Conservation (phyloP, 2,797 vertebrate species). For the Characodon lateralis region DNA sequence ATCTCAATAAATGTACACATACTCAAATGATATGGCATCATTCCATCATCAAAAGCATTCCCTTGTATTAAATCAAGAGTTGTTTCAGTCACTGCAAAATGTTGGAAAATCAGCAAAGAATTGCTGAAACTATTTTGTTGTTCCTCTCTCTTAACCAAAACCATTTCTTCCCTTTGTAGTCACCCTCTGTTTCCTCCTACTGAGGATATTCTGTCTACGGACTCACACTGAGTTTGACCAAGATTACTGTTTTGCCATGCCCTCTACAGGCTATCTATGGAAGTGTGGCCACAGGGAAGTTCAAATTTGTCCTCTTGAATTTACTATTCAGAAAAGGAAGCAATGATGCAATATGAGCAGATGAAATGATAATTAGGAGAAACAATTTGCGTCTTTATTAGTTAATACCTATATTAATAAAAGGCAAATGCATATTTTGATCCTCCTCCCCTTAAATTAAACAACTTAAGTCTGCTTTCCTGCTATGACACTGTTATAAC, state of each 20-base stretch:
- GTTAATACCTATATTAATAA: background rate
- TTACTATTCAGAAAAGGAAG: slow-evolving; percentile 18
- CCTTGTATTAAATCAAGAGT: slow-evolving; percentile 32
- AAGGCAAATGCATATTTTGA: background rate
- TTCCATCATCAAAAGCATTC: slow-evolving; percentile 11
- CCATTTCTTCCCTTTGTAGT: slow-evolving; percentile 63
- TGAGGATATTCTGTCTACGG: slow-evolving; percentile 65
- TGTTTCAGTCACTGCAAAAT: slow-evolving; percentile 18
- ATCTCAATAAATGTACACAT: slow-evolving; percentile 40
- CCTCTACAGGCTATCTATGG: slow-evolving; percentile 85
- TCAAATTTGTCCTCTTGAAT: slow-evolving; percentile 30
- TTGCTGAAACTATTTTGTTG: slow-evolving; percentile 47
- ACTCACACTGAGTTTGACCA: slow-evolving; percentile 56
- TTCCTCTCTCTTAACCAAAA: slow-evolving; percentile 59
- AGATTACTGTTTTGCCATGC: slow-evolving; percentile 84
- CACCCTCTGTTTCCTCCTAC: slow-evolving; percentile 63
- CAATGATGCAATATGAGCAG: slow-evolving; percentile 8
- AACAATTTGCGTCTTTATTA: background rate
- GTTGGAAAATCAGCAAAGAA: slow-evolving; percentile 41
- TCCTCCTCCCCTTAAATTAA: slow-evolving; percentile 1
- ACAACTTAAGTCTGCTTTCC: background rate
- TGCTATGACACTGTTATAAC: background rate
- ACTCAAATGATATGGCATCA: background rate
- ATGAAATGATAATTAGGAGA: slow-evolving; percentile 6
- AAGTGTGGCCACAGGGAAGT: slow-evolving; percentile 59